Percentiles rank a stretch among this genome's conserved stretches.
phyloP scores from a whole-genome alignment of 2,888 invertebrate genomes.

The Eremobia ochroleuca region DNA sequence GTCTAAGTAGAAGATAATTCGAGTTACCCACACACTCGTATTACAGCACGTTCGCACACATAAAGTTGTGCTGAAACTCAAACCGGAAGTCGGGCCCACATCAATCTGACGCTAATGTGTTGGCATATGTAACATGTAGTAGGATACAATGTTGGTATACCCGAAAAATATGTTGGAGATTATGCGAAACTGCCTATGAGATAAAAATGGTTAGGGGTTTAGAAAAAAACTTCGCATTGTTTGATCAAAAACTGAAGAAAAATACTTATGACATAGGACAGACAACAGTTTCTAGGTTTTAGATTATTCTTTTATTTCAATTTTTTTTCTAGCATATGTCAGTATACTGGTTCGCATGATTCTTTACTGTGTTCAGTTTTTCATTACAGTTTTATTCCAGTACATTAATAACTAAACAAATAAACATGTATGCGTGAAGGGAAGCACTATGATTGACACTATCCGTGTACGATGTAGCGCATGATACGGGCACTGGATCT shows the following conservation, averaged over 20 bases:
- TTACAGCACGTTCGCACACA: constrained; percentile 72
- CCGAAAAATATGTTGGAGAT: constrained; percentile 51
- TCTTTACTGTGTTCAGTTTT: background rate
- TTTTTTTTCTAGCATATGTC: background rate
- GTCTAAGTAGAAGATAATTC: constrained; percentile 69
- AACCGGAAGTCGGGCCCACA: constrained; percentile 75
- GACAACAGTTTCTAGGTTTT: background rate
- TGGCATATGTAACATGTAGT: constrained; percentile 65
- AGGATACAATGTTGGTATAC: constrained; percentile 61
- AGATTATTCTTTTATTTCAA: background rate
- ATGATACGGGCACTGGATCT: background rate
- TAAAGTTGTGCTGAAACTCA: constrained; percentile 74
- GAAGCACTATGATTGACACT: background rate
- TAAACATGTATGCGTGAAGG: background rate
- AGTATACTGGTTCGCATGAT: background rate
- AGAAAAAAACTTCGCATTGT: constrained; percentile 1
- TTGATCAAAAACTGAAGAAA: background rate
- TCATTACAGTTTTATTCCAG: background rate
- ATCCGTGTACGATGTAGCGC: background rate
- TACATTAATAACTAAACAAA: background rate
- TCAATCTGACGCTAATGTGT: constrained; percentile 72
- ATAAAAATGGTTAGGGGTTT: constrained; percentile 23
- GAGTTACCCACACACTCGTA: constrained; percentile 64
- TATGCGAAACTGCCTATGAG: constrained; percentile 12
- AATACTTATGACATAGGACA: background rate